phyloP scores from a whole-genome alignment of 2,113 vertebrate species.

The Campylorhamphus procurvoides region DNA sequence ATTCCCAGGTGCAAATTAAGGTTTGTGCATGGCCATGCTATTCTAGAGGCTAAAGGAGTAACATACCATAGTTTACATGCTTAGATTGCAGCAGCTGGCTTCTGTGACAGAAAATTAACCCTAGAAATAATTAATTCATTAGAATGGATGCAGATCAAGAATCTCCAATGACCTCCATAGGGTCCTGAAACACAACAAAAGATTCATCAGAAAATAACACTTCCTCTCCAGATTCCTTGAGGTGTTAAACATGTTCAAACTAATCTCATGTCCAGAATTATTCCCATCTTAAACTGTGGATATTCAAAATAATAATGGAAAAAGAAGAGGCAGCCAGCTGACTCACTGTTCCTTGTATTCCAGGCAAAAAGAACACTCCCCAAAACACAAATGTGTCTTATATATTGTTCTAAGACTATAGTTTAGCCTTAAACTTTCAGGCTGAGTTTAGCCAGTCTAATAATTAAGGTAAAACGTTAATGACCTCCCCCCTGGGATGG shows the following conservation, averaged over 20 bases:
- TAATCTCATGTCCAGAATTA: background rate
- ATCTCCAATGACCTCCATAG: background rate
- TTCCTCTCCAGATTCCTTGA: background rate
- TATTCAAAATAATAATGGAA: background rate
- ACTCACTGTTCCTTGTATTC: background rate
- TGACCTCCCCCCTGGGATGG: background rate
- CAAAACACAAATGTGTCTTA: background rate
- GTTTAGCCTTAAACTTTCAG: background rate
- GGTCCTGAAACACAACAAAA: background rate
- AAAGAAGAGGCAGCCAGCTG: background rate
- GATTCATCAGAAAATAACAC: background rate
- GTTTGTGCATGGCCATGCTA: background rate
- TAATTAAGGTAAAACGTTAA: slow-evolving; percentile 17
- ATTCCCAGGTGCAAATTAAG: background rate
- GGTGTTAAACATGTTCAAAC: background rate
- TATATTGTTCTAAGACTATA: background rate
- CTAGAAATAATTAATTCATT: slow-evolving; percentile 6
- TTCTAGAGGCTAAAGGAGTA: background rate
- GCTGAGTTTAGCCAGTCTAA: background rate
- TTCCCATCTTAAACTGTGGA: background rate
- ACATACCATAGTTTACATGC: background rate
- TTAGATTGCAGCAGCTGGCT: background rate
- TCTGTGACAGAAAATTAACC: background rate
- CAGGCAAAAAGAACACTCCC: background rate
- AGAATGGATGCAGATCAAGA: background rate